Conservation (phyloP, 2,797 vertebrate species). For the Manis javanica region DNA sequence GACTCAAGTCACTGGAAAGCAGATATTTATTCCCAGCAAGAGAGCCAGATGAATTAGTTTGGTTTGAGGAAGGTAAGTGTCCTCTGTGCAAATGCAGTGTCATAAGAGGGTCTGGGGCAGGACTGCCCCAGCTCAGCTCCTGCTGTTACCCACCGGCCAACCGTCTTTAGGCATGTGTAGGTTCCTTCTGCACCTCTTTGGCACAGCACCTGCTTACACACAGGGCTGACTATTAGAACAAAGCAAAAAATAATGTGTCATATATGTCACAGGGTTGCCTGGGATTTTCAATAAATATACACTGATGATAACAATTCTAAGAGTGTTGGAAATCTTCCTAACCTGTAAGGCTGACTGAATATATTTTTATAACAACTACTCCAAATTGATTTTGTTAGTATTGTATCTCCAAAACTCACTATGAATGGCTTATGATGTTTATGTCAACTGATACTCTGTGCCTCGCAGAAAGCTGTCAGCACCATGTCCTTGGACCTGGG, state of each 20-base stretch:
- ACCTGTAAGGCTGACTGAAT: accelerated
- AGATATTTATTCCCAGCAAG: not conserved
- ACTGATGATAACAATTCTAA: accelerated
- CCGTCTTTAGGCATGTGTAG: too few species aligned
- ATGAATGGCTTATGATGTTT: not conserved
- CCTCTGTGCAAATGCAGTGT: too few species aligned
- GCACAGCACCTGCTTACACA: not conserved
- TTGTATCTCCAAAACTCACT: not conserved
- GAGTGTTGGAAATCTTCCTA: not conserved
- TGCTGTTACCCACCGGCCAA: too few species aligned
- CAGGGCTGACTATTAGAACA: not conserved
- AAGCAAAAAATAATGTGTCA: not conserved
- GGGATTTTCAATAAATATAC: not conserved
- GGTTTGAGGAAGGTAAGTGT: not conserved
- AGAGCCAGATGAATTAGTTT: not conserved
- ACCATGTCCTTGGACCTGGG: not conserved
- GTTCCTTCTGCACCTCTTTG: accelerated
- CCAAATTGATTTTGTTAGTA: not conserved
- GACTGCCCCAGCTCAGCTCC: too few species aligned
- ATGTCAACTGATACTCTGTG: not conserved
- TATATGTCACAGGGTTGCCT: accelerated
- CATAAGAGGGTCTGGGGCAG: too few species aligned
- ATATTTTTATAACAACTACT: not conserved
- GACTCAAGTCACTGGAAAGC: not conserved
- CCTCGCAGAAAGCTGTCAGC: not conserved